phyloP scores from a whole-genome alignment of 2,888 invertebrate species.

The Nephrotoma guestfalica region DNA sequence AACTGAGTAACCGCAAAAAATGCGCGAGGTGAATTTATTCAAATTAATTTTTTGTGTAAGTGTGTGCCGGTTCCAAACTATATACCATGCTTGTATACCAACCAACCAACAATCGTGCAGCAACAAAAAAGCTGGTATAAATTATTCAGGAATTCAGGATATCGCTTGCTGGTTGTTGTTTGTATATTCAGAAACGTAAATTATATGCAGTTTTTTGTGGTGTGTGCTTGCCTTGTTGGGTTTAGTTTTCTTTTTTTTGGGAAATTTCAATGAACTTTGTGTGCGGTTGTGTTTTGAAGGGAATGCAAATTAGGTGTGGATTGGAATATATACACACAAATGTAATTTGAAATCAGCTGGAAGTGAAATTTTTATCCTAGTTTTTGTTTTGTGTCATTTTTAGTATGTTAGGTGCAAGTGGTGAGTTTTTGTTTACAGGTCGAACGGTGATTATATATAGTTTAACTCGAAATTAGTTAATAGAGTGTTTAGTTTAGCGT shows the following conservation, averaged over 20 bases:
- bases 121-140: background rate
- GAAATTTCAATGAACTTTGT: background rate
- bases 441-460: background rate
- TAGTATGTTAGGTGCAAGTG: background rate
- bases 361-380: background rate
- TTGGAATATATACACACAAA: background rate
- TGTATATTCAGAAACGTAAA: background rate
- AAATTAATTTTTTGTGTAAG: background rate
- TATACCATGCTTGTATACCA: background rate
- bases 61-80: background rate
- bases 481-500: too few relatives aligned
- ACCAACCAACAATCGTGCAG: background rate
- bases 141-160: background rate
- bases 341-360: background rate
- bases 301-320: background rate
- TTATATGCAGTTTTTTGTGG: background rate
- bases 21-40: background rate
- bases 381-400: background rate
- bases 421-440: background rate
- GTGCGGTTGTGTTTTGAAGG: background rate
- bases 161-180: background rate
- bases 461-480: too few relatives aligned
- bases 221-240: background rate
- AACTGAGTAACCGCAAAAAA: background rate
- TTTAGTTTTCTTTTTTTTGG: background rate